These are phyloP conservation scores for Callipepla squamata DNA, from an alignment of 2,113 vertebrate species.

Conservation along the genomic window DNA sequence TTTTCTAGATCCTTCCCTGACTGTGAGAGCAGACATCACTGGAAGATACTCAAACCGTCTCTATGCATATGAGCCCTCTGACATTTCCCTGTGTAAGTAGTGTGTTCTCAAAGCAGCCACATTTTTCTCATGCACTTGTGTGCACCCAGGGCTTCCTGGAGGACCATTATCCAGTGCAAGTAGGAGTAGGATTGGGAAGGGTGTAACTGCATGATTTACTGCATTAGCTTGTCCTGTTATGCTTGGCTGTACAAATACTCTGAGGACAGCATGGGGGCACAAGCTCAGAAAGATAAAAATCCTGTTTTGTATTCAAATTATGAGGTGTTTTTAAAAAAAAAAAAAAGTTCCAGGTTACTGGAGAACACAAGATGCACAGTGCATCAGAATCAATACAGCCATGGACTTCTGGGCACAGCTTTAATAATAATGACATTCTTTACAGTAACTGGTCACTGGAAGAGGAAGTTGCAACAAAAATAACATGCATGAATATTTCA, in stretches of 20 bases:
- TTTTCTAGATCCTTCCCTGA: slow-evolving; percentile 91
- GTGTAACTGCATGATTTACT: not conserved
- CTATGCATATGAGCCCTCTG: slow-evolving; percentile 91
- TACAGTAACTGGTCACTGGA: not conserved
- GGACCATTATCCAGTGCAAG: not conserved
- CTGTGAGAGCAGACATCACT: slow-evolving; percentile 92
- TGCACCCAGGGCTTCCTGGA: not conserved
- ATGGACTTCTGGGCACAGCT: not conserved
- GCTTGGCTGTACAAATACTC: not conserved
- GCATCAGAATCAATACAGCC: not conserved
- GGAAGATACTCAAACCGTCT: slow-evolving; percentile 93
- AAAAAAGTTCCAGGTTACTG: not conserved
- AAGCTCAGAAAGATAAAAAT: not conserved
- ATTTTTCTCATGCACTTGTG: not conserved
- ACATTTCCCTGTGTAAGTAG: slow-evolving; percentile 86
- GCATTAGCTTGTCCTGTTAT: not conserved
- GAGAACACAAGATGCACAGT: not conserved
- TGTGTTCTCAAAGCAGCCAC: not conserved
- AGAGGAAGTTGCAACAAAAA: slow-evolving; percentile 19
- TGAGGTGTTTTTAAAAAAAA: not conserved
- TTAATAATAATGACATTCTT: not conserved
- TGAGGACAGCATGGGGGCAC: not conserved
- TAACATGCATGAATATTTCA: slow-evolving; percentile 27
- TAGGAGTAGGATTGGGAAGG: not conserved
- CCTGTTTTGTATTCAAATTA: not conserved